Evolutionary conservation across 2,888 invertebrate species (phyloP), one percentile per base, ranked within the genome.

Genomic region (Cantharis flavilabris): DNA sequence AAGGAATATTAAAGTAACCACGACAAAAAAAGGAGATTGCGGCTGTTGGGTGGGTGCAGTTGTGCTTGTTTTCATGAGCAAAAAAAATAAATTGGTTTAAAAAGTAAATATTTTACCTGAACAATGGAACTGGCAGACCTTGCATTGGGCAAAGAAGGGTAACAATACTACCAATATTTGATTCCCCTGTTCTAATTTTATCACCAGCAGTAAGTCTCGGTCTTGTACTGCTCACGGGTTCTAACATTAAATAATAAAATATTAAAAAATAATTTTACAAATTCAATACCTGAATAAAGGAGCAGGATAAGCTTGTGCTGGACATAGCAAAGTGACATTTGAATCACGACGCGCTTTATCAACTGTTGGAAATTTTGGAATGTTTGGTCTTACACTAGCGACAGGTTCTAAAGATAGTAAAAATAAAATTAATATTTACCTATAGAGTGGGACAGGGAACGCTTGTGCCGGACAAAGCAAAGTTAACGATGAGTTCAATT

Each of bases 91-190:
- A 20, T 11, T 62, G 16, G n/a, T n/a, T 64, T 2, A 65, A 14
- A 62, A 18, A 26, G n/a, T 7, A 14, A 64, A 30, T 86, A 88
- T 82, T 84, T 88, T 90, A 92, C 91, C 91, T 91, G 89, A 89
- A 90, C 76, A 86, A 84, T 62, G 92, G 92, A 72, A 91, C 90
- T 16, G 92, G 92, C 87, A 90, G 93, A 28, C 93, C 94, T 90
- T 95, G 94, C 77, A 93, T 93, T 71, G 94, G 94, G 86, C 94
- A 95, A 83, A 92, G 90, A 80, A 95, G 90, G 72, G 93, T 91
- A 82, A 92, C 84, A 77, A 89, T 90, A 70, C 85, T 84, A 33
- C 84, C 84, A 30, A 83, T 62, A 71, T 79, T 82, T 64, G 83
- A 80, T 5, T 82, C 76, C 72, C 83, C 82, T 26, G 84, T 85